phyloP scores from a whole-genome alignment of 2,888 invertebrate genomes.

The Chaetoderma sp. region DNA sequence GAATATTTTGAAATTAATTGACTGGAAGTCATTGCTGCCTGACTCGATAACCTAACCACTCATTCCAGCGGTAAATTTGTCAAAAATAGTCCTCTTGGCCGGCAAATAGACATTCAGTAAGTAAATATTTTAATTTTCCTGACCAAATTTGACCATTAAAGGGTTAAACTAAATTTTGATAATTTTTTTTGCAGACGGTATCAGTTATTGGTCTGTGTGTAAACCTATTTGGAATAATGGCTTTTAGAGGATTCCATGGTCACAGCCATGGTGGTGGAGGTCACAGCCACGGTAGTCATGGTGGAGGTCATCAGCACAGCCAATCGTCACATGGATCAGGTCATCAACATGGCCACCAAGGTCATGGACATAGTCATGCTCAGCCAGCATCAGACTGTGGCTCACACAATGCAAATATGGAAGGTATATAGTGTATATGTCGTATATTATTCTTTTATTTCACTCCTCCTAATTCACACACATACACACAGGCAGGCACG shows the following conservation, averaged over 20 bases:
- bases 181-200: conserved; percentile 69
- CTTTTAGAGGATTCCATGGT: conserved; percentile 67
- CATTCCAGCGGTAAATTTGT: too few relatives aligned
- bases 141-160: too few relatives aligned
- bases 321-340: conserved; percentile 44
- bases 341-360: conserved; percentile 41
- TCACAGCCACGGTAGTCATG: conserved; percentile 53
- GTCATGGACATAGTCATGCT: conserved; percentile 43
- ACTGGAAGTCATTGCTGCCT: too few relatives aligned
- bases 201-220: conserved; percentile 73
- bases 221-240: conserved; percentile 74
- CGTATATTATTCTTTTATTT: too few relatives aligned
- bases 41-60: too few relatives aligned
- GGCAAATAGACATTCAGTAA: too few relatives aligned
- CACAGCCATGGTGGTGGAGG: conserved; percentile 67
- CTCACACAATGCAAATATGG: conserved; percentile 72
- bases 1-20: too few relatives aligned
- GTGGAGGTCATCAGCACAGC: conserved; percentile 56
- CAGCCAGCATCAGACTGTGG: conserved; percentile 28
- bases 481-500: too few relatives aligned
- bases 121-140: too few relatives aligned
- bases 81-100: too few relatives aligned
- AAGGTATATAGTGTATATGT: conserved; percentile 69
- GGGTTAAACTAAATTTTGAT: too few relatives aligned
- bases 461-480: not conserved